Conservation (phyloP, 2,888 invertebrate genomes). For the Nowickia ferox region DNA sequence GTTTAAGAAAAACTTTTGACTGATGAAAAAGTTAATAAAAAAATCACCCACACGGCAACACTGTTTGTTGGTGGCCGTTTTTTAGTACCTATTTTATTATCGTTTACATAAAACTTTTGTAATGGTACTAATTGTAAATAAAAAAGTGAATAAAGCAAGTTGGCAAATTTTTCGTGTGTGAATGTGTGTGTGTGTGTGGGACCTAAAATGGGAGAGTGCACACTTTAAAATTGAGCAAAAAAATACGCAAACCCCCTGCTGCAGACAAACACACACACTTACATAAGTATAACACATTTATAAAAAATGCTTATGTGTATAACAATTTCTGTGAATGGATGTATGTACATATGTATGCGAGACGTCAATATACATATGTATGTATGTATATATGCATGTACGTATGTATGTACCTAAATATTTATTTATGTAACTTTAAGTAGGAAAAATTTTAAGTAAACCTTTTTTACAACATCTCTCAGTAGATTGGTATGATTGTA, state of each 20-base stretch:
- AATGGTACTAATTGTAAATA: background rate
- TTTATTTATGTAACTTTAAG: conserved; percentile 22
- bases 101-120: background rate
- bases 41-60: too few relatives aligned
- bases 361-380: background rate
- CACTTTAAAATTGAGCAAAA: background rate
- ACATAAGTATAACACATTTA: background rate
- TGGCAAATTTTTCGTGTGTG: background rate
- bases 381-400: background rate
- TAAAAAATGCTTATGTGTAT: background rate
- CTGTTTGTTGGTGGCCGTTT: too few relatives aligned
- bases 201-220: conserved; percentile 22
- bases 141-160: background rate
- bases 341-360: background rate
- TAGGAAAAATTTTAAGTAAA: conserved; percentile 36
- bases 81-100: too few relatives aligned
- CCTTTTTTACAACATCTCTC: conserved; percentile 1
- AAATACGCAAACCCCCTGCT: background rate
- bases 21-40: too few relatives aligned
- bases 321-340: background rate
- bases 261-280: background rate
- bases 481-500: background rate
- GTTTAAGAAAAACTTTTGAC: too few relatives aligned
- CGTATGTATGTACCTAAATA: background rate
- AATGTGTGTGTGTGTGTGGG: background rate